phyloP scores from a whole-genome alignment of 2,888 invertebrate species.

The Andrena camellia region DNA sequence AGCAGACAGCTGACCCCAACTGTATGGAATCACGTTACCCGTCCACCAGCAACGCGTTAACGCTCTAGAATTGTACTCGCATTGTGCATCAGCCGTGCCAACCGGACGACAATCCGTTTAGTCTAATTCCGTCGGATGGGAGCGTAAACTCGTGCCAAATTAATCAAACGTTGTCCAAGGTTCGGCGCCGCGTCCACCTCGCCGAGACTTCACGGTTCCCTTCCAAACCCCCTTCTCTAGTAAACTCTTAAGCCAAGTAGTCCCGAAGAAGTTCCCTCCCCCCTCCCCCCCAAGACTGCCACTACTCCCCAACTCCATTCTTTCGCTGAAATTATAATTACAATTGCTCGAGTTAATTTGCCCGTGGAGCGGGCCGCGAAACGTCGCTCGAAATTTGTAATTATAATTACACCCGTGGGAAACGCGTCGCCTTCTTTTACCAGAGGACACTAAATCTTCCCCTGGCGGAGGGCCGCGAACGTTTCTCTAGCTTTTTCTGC shows the following conservation, averaged over 20 bases:
- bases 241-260: constrained; percentile 13
- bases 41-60: constrained; percentile 77
- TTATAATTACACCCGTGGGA: constrained; percentile 46
- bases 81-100: constrained; percentile 74
- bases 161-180: constrained; percentile 67
- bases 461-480: not conserved
- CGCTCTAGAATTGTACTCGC: constrained; percentile 78
- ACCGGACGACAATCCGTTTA: constrained; percentile 83
- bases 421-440: constrained; percentile 28
- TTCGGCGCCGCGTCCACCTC: constrained; percentile 9
- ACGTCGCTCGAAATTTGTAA: constrained; percentile 47
- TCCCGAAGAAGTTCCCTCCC: not conserved
- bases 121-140: constrained; percentile 78
- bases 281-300: not conserved
- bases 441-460: constrained; percentile 34
- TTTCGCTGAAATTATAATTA: constrained; percentile 51
- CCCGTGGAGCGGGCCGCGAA: not conserved
- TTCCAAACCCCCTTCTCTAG: not conserved
- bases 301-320: constrained; percentile 43
- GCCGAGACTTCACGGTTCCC: not conserved
- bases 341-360: constrained; percentile 51
- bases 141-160: constrained; percentile 69
- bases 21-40: constrained; percentile 81
- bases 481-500: not conserved
- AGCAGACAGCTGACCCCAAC: constrained; percentile 77